Evolutionary conservation across 2,113 vertebrate genomes (phyloP).

Genomic region (Cnemophilus loriae): DNA sequence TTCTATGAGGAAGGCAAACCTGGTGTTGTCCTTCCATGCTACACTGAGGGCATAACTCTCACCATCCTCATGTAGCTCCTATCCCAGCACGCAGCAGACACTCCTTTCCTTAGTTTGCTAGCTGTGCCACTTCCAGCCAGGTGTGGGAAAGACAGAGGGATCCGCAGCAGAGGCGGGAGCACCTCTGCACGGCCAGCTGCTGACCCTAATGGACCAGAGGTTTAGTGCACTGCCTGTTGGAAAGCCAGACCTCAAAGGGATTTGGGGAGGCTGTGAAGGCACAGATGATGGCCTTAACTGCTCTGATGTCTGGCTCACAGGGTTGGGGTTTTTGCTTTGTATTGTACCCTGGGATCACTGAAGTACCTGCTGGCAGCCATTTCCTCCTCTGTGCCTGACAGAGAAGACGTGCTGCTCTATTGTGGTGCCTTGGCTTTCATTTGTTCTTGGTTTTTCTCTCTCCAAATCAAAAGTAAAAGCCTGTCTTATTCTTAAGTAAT

Average conservation of each 20-base stretch:
- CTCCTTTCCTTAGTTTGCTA: neutral
- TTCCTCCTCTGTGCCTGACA: neutral
- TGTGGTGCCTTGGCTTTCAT: neutral
- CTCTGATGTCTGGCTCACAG: neutral
- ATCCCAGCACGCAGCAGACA: neutral
- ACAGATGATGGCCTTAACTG: neutral
- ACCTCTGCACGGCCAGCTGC: rapidly evolving
- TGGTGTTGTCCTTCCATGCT: neutral
- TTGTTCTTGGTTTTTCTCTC: neutral
- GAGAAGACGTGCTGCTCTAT: neutral
- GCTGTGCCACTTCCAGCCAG: neutral
- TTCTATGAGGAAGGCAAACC: neutral
- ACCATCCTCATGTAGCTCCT: neutral
- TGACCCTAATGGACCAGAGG: neutral
- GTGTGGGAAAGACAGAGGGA: rapidly evolving
- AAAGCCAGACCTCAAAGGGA: neutral
- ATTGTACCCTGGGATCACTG: neutral
- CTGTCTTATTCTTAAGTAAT: neutral
- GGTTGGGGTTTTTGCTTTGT: neutral
- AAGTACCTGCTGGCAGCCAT: neutral
- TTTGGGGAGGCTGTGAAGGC: neutral
- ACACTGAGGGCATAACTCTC: neutral
- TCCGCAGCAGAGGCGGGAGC: neutral
- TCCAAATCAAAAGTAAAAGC: slow-evolving; percentile 30
- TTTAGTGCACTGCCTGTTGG: neutral